Percentiles rank a stretch among this genome's conserved stretches.
phyloP scores from a whole-genome alignment of 2,113 vertebrate species.

The Potamarius usumacintae region DNA sequence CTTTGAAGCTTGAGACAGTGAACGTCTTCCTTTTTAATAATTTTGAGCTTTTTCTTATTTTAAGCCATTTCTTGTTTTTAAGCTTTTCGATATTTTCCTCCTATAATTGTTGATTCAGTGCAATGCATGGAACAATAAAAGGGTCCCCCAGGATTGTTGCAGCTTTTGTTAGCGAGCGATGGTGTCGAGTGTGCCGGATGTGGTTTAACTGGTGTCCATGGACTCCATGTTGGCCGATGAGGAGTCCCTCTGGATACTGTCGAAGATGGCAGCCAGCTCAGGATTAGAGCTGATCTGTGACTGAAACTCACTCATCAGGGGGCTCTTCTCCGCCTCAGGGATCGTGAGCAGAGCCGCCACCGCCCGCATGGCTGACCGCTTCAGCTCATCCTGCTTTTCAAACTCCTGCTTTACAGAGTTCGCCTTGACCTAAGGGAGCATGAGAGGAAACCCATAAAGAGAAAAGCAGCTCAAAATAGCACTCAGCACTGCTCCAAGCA shows the following conservation, averaged over 20 bases:
- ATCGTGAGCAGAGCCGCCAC: conserved; percentile 94
- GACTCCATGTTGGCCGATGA: conserved; percentile 97
- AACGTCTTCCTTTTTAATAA: conserved; percentile 50
- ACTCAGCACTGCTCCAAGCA: neutral
- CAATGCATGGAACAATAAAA: conserved; percentile 85
- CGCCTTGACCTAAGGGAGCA: conserved; percentile 87
- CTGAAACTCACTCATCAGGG: conserved; percentile 98
- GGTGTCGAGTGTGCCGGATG: conserved; percentile 2
- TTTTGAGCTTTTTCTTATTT: conserved; percentile 75
- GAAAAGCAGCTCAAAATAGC: neutral
- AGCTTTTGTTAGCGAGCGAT: conserved; percentile 57
- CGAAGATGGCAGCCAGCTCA: conserved; percentile 96
- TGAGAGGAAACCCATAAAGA: neutral
- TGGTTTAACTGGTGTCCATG: conserved; percentile 96
- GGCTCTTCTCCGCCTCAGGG: conserved; percentile 98
- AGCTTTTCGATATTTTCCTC: conserved; percentile 62
- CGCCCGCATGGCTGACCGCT: conserved; percentile 96
- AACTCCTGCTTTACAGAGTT: conserved; percentile 99
- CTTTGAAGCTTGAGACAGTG: conserved; percentile 68
- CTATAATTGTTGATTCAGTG: conserved; percentile 88
- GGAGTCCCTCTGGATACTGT: conserved; percentile 98
- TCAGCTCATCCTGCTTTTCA: conserved; percentile 98
- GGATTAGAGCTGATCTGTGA: conserved; percentile 98
- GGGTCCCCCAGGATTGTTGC: conserved; percentile 69
- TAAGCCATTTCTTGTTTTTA: conserved; percentile 60